phyloP scores from a whole-genome alignment of 2,113 vertebrate genomes.

The Gnathonemus echidnorhynchus region DNA sequence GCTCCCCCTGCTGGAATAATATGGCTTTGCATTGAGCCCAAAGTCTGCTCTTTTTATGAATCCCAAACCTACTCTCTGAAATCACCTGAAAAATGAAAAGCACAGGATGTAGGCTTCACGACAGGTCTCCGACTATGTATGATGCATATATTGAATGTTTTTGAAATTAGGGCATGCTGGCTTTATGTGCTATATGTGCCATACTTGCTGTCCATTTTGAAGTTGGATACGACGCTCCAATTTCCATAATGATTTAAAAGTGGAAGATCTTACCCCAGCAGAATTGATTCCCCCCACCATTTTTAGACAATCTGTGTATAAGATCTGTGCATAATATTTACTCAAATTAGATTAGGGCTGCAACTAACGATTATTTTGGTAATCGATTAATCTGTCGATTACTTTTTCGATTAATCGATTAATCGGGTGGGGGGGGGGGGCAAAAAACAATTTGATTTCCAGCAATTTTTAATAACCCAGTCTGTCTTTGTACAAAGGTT shows the following conservation, averaged over 20 bases:
- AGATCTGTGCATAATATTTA: neutral
- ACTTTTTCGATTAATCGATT: too few relatives aligned
- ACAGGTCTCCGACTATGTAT: conserved; percentile 60
- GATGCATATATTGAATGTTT: conserved; percentile 63
- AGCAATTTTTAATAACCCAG: too few relatives aligned
- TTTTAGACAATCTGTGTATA: neutral
- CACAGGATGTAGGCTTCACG: conserved; percentile 45
- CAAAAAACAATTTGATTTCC: too few relatives aligned
- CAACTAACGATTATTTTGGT: too few relatives aligned
- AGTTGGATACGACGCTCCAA: neutral
- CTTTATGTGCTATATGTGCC: conserved; percentile 13
- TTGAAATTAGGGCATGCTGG: conserved; percentile 42
- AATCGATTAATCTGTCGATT: too few relatives aligned
- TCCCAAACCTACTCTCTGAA: conserved; percentile 31
- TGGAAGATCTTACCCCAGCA: neutral
- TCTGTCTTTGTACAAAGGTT: too few relatives aligned
- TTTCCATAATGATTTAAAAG: neutral
- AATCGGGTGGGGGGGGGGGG: too few relatives aligned
- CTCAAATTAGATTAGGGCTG: neutral
- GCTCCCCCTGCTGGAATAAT: conserved; percentile 30
- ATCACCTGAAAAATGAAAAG: conserved; percentile 27
- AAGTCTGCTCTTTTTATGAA: conserved; percentile 48
- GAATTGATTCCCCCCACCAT: neutral
- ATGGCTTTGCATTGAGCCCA: conserved; percentile 38
- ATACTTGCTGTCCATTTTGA: neutral